phyloP scores from a whole-genome alignment of 1,140 invertebrate species.

The Pseudomyrmex gracilis region DNA sequence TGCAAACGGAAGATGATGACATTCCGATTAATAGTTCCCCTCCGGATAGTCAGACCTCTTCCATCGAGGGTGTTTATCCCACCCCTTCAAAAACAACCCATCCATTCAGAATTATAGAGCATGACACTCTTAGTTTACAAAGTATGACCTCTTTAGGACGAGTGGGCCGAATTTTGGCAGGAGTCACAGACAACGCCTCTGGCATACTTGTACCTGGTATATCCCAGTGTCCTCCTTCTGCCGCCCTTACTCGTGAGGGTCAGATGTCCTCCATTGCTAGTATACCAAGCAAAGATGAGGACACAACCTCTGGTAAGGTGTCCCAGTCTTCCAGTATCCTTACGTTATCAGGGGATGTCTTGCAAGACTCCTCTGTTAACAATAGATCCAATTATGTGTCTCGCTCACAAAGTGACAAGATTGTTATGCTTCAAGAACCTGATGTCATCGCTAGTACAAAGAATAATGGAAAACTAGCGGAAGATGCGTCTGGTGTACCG shows the following conservation, averaged over 20 bases:
- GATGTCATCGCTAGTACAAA: constrained; percentile 98
- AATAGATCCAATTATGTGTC: constrained; percentile 74
- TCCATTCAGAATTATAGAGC: constrained; percentile 93
- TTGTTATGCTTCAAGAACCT: constrained; percentile 90
- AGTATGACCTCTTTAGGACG: constrained; percentile 94
- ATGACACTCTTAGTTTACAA: constrained; percentile 94
- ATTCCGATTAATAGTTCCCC: constrained; percentile 88
- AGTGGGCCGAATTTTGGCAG: constrained; percentile 91
- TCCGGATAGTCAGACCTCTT: constrained; percentile 92
- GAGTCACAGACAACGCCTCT: constrained; percentile 86
- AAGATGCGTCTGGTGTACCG: constrained; percentile 87
- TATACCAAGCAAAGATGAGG: constrained; percentile 83
- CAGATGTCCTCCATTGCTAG: constrained; percentile 81
- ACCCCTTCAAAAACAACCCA: constrained; percentile 88
- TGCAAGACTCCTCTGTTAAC: constrained; percentile 78
- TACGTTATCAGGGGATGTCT: constrained; percentile 80
- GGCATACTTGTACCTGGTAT: constrained; percentile 75
- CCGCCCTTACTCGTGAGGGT: constrained; percentile 77
- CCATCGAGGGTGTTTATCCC: constrained; percentile 86
- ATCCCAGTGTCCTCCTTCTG: constrained; percentile 70
- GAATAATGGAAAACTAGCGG: constrained; percentile 84
- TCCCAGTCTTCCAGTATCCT: constrained; percentile 83
- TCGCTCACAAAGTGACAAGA: constrained; percentile 77
- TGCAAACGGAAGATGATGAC: constrained; percentile 94
- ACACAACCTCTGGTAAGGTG: constrained; percentile 81